Evolutionary conservation across 2,797 vertebrate species (phyloP).

Genomic region (Brotula barbata): DNA sequence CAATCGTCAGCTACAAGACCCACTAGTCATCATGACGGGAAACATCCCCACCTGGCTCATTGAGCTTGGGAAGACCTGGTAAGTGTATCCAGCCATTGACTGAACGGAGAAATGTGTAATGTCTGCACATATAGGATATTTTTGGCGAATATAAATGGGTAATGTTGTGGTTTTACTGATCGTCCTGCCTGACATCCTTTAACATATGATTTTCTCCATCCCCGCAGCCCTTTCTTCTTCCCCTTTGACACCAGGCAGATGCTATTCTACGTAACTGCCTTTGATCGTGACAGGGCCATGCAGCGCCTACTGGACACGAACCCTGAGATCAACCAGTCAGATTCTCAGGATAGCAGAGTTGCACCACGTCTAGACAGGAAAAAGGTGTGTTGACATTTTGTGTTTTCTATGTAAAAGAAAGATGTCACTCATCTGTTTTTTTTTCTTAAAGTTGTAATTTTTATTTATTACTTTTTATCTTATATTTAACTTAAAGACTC

Average conservation of each 20-base stretch:
- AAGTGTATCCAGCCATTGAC: conserved; percentile 30
- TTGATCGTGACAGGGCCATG: conserved; percentile 98
- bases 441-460: no score
- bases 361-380: conserved; percentile 97
- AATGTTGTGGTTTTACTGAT: not conserved
- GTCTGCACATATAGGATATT: not conserved
- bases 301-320: conserved; percentile 97
- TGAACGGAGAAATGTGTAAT: not conserved
- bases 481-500: not conserved
- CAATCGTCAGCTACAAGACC: conserved; percentile 98
- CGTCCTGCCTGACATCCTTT: not conserved
- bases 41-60: conserved; percentile 99
- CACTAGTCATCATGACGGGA: conserved; percentile 99
- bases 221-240: conserved; percentile 95
- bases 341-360: conserved; percentile 98
- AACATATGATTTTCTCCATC: conserved; percentile 1
- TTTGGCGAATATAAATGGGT: not conserved
- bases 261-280: conserved; percentile 98
- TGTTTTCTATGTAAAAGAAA: no score
- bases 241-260: conserved; percentile 99
- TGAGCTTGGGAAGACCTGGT: conserved; percentile 98
- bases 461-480: no score
- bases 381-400: conserved; percentile 64
- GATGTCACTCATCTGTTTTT: no score
- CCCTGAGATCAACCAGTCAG: conserved; percentile 99